Evolutionary conservation across 2,113 vertebrate genomes (phyloP).

Genomic region (Amblyornis subalaris): DNA sequence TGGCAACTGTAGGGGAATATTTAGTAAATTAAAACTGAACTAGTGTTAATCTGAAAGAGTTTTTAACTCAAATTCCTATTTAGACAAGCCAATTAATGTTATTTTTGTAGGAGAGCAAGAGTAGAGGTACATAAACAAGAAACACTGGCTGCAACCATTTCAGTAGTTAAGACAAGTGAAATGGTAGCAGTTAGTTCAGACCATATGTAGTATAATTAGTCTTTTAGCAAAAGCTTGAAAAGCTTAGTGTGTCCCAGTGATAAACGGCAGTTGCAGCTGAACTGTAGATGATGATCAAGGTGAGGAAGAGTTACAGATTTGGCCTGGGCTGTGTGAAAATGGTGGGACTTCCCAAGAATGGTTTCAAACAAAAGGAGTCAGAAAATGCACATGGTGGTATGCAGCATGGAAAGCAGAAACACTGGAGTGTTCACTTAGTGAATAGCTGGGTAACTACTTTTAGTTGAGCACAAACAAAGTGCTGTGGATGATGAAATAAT

Average conservation of each 20-base stretch:
- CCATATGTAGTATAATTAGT: background rate
- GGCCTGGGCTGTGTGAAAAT: background rate
- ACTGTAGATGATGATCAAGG: background rate
- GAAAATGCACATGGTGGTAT: background rate
- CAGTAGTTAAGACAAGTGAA: background rate
- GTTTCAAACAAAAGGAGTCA: background rate
- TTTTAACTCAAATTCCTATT: background rate
- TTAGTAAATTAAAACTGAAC: background rate
- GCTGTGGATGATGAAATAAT: background rate
- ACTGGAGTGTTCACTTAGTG: background rate
- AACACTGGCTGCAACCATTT: background rate
- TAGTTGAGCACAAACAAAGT: background rate
- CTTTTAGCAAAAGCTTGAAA: background rate
- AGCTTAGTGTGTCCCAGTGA: background rate
- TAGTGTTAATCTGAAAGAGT: background rate
- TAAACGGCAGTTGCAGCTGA: background rate
- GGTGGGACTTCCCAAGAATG: background rate
- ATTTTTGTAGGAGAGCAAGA: background rate
- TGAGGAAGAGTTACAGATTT: background rate
- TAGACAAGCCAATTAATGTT: background rate
- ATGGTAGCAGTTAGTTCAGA: background rate
- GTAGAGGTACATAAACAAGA: background rate
- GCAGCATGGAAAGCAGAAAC: background rate
- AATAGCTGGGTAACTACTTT: background rate
- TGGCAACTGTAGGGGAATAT: background rate